Evolutionary conservation across 2,888 invertebrate genomes (phyloP), one percentile per base, ranked within the genome.

Genomic region (Synanthedon andrenaeformis): DNA sequence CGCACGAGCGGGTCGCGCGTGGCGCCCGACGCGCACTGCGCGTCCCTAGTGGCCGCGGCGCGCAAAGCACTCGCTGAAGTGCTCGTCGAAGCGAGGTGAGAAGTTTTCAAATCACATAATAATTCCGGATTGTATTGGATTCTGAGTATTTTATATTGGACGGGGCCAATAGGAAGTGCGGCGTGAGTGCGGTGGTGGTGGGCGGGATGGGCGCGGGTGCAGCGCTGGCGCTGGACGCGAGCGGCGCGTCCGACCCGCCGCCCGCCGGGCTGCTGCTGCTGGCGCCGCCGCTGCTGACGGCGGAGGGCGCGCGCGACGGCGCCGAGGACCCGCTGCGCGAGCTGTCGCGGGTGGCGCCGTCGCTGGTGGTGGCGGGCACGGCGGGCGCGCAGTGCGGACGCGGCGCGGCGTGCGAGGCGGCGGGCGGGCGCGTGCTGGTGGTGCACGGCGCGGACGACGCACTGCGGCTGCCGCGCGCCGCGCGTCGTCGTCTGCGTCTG

Each of bases 401-500:
- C 53, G 55, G 55, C 50, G 55, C 58, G 57, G 89, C 90, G 12
- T 87, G 90, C 60, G 75, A 92, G 53, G 81, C 91, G 41, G 87
- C 91, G 58, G 53, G 55, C 11, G 89, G 91, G 2, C 89, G 90
- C 58, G 74, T 91, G 57, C 83, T 93, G 51, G 89, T 92, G 49
- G 90, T 93, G 53, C 92, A 91, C 50, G 91, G 91, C 50, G 92
- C 92, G 0, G 92, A 93, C 76, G 91, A 91, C 67, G 79, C 89
- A 61, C 84, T 94, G 59, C 82, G 92, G 42, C 82, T 94, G 71
- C 86, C 89, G 12, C 86, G 89, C 52, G 76, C 83, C 3, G 89
- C 89, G 66, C 90, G 91, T 63, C 85, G 89, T 56, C 79, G 86
- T 11, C 90, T 90, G 55, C 88, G 90, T 3, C 85, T 94, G 58